Conservation (phyloP, 1,140 invertebrate species). For the Bradysia coprophila region DNA sequence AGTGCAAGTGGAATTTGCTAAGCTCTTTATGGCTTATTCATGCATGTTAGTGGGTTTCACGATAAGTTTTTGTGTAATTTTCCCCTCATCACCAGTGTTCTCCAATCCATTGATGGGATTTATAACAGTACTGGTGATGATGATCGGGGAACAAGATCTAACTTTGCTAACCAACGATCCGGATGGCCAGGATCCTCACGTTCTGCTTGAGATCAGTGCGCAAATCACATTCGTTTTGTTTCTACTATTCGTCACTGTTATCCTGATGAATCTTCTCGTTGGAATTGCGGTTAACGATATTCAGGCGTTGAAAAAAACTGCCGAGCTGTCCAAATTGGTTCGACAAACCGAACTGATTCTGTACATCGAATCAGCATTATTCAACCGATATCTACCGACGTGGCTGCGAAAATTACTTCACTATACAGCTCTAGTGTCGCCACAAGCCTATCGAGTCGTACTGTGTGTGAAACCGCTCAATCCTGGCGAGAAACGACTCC, state of each 20-base stretch:
- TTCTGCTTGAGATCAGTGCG: constrained; percentile 44
- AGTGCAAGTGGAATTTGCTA: constrained; percentile 68
- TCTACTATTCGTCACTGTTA: constrained; percentile 57
- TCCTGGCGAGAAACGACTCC: constrained; percentile 57
- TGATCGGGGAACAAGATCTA: constrained; percentile 69
- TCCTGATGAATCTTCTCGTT: constrained; percentile 62
- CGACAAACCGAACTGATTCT: constrained; percentile 59
- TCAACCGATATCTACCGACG: constrained; percentile 48
- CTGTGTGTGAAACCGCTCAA: constrained; percentile 61
- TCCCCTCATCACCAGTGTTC: constrained; percentile 59
- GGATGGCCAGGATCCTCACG: constrained; percentile 35
- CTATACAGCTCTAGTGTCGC: constrained; percentile 52
- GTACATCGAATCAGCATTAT: constrained; percentile 50
- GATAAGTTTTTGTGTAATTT: constrained; percentile 70
- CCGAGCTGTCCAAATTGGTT: constrained; percentile 51
- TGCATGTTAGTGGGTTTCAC: constrained; percentile 71
- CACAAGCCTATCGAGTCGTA: constrained; percentile 55
- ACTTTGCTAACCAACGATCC: constrained; percentile 44
- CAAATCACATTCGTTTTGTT: constrained; percentile 56
- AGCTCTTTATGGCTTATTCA: constrained; percentile 63
- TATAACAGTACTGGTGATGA: constrained; percentile 73
- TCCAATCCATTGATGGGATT: constrained; percentile 58
- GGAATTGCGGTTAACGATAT: constrained; percentile 68
- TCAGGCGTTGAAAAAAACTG: constrained; percentile 55
- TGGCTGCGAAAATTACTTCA: constrained; percentile 49